A percentile compares a stretch with the other conserved stretches of the same genome.
These are phyloP conservation scores for Andrena minutula DNA, from an alignment of 2,888 invertebrate genomes.

Conservation along the genomic window DNA sequence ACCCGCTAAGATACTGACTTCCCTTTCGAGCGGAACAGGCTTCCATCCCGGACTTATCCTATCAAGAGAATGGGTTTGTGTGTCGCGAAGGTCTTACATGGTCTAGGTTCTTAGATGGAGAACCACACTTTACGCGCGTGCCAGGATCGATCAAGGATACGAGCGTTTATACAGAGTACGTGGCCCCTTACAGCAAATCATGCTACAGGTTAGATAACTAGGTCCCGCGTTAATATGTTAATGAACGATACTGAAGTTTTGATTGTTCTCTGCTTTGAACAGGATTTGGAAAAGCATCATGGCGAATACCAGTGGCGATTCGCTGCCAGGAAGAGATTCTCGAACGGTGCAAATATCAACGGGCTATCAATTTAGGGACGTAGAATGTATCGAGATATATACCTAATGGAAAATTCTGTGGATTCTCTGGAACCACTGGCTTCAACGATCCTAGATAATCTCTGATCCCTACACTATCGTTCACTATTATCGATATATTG, in stretches of 20 bases:
- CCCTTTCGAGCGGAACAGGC: slow-evolving; percentile 64
- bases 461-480: neutral
- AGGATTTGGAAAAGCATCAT: neutral
- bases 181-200: neutral
- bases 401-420: neutral
- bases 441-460: slow-evolving; percentile 5
- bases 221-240: neutral
- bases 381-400: too few relatives aligned
- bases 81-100: neutral
- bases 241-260: neutral
- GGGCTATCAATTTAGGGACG: neutral
- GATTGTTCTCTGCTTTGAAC: neutral
- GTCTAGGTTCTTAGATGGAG: neutral
- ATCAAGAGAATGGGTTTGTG: slow-evolving; percentile 26
- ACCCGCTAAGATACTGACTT: neutral
- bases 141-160: slow-evolving; percentile 20
- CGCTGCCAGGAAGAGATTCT: neutral
- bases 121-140: neutral
- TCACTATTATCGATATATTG: neutral
- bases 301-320: neutral
- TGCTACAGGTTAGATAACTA: neutral
- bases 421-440: neutral
- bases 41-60: slow-evolving; percentile 59
- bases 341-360: neutral
- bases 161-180: slow-evolving; percentile 1